Evolutionary conservation across 2,888 invertebrate genomes (phyloP), one percentile per base, ranked within the genome.

Genomic region (Melanostoma scalare): DNA sequence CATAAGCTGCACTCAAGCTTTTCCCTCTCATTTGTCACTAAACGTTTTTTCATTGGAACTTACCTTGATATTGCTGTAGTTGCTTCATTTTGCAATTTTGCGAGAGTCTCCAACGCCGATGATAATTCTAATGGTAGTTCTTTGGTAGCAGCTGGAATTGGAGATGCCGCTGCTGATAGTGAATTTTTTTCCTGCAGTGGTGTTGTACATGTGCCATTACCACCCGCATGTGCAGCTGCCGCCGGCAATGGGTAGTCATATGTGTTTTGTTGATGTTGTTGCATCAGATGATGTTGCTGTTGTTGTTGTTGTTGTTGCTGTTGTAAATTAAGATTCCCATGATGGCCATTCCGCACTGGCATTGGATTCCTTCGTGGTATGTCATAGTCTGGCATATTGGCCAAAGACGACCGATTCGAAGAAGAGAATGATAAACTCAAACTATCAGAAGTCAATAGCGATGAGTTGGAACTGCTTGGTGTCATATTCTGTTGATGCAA

Each of bases 21-120:
- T 50, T 1, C 6, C 53, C n/a, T 33, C 35, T 40, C 2, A 31
- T 31, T 38, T 52, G 5, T 53, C n/a, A 20, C 20, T 20, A 20
- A 20, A 20, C 20, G 20, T 20, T 20, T 20, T 20, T 20, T 35
- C 31, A 69, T 31, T 9, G 33, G 42, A 52, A 86, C 84, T 86
- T 85, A 92, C 89, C 94, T 94, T n/a, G 94, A 94, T 82, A 96
- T 96, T 44, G 97, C 95, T 68, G 94, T 94, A 36, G 96, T 96
- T 0, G 97, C 96, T 91, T 98, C 97, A 77, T 93, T 93, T 89
- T 96, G 95, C 85, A 96, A 91, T 88, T 94, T 94, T 86, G 95
- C 94, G 86, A 96, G 92, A 68, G 94, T 94, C 87, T 96, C 96
- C 86, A 96, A 91, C 0, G 96, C 96, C 38, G 96, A 95, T 87